Evolutionary conservation across 2,113 vertebrate genomes (phyloP), one percentile per base, ranked within the genome.

Genomic region (Lophotis ruficrista): DNA sequence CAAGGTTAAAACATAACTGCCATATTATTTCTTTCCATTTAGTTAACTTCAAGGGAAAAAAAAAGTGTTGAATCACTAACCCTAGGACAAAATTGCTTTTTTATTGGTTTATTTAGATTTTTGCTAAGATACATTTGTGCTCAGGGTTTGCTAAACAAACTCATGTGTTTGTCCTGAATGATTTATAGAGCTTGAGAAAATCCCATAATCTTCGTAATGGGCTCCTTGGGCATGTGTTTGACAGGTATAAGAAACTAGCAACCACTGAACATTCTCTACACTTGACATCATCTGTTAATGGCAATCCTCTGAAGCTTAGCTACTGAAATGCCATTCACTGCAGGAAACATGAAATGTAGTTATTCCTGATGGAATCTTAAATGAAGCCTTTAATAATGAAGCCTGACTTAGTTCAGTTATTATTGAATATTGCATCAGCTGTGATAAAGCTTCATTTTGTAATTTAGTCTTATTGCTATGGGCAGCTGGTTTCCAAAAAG

Each of bases 211-310:
- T 88, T 79, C 71, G 35, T 70, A 94, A 87, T 33, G 69, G 23
- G n/a, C 41, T 96, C 56, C 57, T 53, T 91, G 30, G 38, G 65
- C 84, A 70, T 41, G 10, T 61, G 54, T 64, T 78, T 96, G 84
- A 85, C 72, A 94, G 62, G 33, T 65, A 57, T 48, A 92, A 87
- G 43, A 88, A 93, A 83, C 60, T 62, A 71, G 56, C 61, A 95
- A 51, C 61, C 37, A 48, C 48, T 79, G 60, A 81, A 70, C 25
- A 66, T 62, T 84, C 61, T 87, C 82, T 68, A 66, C 38, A 83
- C 33, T 92, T 94, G 64, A 73, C 72, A 92, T 81, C 37, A 77
- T 61, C 60, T 87, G 33, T 89, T 81, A 87, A 89, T 56, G 28
- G 37, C 71, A 94, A 13, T 80, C 21, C 51, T 89, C 43, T 85